phyloP scores from a whole-genome alignment of 2,113 vertebrate species.

The Datnioides undecimradiatus region DNA sequence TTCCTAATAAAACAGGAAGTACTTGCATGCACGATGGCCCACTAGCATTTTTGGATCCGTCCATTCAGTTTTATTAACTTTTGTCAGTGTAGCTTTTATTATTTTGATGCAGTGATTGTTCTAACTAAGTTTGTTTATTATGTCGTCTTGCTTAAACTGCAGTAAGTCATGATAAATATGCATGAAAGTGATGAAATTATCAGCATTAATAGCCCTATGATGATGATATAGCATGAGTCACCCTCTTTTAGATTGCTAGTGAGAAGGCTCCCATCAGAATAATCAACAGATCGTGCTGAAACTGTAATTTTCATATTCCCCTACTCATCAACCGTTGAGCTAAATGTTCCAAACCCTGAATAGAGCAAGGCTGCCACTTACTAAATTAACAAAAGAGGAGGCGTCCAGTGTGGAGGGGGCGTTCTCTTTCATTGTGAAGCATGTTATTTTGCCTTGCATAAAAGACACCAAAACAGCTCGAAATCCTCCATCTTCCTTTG shows the following conservation, averaged over 20 bases:
- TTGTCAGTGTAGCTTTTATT: no score
- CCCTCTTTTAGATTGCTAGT: neutral
- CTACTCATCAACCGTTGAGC: neutral
- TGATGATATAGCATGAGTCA: neutral
- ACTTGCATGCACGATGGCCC: neutral
- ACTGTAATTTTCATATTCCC: neutral
- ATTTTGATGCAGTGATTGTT: no score
- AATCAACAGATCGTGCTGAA: neutral
- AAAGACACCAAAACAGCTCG: neutral
- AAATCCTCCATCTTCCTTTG: slow-evolving; percentile 19
- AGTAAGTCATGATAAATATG: neutral
- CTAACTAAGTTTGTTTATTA: no score
- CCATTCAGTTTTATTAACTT: neutral
- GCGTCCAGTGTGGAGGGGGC: neutral
- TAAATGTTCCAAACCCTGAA: neutral
- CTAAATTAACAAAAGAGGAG: neutral
- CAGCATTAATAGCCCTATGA: neutral
- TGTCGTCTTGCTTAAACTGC: neutral
- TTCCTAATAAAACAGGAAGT: neutral
- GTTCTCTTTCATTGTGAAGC: neutral
- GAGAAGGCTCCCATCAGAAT: neutral
- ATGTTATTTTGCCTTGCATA: neutral
- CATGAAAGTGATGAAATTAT: neutral
- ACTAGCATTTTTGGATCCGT: neutral
- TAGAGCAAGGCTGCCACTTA: neutral